Base-by-base conservation (phyloP, 23 tunicate genomes). In the Ciona savignyi region DNA sequence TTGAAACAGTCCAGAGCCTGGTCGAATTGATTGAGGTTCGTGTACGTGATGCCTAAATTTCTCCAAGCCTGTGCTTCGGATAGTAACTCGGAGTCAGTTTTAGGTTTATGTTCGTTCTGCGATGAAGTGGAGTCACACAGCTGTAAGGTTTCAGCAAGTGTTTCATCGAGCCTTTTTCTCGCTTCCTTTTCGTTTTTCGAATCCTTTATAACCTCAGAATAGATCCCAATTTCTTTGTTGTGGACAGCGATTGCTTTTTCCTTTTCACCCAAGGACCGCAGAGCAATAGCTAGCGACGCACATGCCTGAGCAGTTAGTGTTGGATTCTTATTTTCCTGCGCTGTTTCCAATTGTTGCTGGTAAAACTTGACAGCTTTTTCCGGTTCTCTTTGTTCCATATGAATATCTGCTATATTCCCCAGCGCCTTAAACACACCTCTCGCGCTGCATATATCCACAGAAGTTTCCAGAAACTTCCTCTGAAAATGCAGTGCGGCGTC, bases 361-460 rank as follows among this genome's bases (percentile, higher is more conserved):
- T 82, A 89, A 51, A 34, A 79, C 4, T 30, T 63, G 1, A 73
- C 51, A 11, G 96, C 96, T 49, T 67, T 70, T 23, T 56, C 49
- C 27, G 69, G 77, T 65, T 78, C 80, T 67, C 69, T 73, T 31
- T 60, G 30, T 1, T 62, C 80, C 25, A 48, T 1, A 65, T 48
- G 73, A 30, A 89, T 29, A 34, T 89, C 96, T 21, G 88, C 96
- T 26, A 89, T 30, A 62, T 89, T 89, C n/a, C 89, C 96, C 0
- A 82, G 63, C 2, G 96, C 96, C 49, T 89, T 89, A n/a, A 89
- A 78, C 35, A 29, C 49, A 0, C 96, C 96, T 19, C 88, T 49
- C 31, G 78, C 35, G 76, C 96, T 89, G 0, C 74, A 32, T 34
- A 89, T 71, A 3, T 78, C 91, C 23, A 30, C 78, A 11, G 85